Conservation (phyloP, 2,113 vertebrate species). For the Spea bombifrons region DNA sequence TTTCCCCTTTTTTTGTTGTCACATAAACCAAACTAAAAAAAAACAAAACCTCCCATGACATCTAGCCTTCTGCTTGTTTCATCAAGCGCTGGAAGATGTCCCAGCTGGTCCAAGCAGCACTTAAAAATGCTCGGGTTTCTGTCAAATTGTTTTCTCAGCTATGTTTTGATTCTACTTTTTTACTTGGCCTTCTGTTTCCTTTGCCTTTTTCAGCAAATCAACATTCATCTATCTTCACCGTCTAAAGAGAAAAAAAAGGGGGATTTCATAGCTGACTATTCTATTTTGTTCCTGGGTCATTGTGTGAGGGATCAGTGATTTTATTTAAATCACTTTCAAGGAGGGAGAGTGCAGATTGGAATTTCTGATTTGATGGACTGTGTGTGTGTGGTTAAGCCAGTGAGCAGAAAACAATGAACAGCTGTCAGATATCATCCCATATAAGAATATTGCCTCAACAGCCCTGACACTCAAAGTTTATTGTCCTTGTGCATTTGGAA, state of each 20-base stretch:
- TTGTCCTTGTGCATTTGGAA: conserved; percentile 28
- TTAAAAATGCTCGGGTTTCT: conserved; percentile 41
- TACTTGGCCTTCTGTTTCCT: conserved; percentile 34
- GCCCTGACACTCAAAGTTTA: conserved; percentile 38
- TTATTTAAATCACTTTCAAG: neutral
- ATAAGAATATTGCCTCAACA: conserved; percentile 30
- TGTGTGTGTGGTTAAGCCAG: conserved; percentile 1
- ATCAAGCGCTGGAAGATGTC: conserved; percentile 26
- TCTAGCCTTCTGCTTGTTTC: conserved; percentile 31
- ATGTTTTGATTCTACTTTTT: conserved; percentile 23
- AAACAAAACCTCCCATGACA: conserved; percentile 24
- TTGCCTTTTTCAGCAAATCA: conserved; percentile 28
- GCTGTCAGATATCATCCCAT: conserved; percentile 38
- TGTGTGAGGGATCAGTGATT: neutral
- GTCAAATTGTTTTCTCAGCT: conserved; percentile 22
- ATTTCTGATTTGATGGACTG: conserved; percentile 3
- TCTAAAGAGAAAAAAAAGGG: neutral
- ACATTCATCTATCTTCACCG: conserved; percentile 27
- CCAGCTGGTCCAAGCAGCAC: conserved; percentile 32
- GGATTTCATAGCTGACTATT: conserved; percentile 1
- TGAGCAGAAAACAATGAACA: conserved; percentile 39
- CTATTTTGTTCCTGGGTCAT: neutral
- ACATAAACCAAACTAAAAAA: conserved; percentile 15
- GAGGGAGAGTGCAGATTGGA: conserved; percentile 33
- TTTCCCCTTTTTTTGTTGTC: conserved; percentile 20